A percentile compares a stretch with the other conserved stretches of the same genome.
Evolutionary conservation across 2,113 vertebrate genomes (phyloP).

Genomic region (Amazona vittata): DNA sequence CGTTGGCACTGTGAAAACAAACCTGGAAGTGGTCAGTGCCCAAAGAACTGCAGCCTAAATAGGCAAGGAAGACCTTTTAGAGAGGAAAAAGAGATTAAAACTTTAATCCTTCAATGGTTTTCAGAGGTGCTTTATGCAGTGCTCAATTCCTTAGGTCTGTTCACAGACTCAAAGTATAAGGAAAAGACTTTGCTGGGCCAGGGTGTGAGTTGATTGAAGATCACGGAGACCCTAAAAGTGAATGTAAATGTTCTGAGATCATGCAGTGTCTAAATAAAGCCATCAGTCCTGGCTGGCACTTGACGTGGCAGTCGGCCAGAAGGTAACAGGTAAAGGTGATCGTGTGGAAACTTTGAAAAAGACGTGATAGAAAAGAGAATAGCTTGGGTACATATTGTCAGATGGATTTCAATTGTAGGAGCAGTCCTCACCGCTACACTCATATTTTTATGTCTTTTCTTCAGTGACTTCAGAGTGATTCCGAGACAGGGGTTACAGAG

Average conservation of each 20-base stretch:
- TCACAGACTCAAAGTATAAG: background rate
- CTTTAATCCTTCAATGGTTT: background rate
- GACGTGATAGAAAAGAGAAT: background rate
- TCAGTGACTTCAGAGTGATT: background rate
- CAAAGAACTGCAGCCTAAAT: background rate
- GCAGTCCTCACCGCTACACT: background rate
- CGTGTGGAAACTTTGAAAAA: background rate
- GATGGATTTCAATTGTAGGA: background rate
- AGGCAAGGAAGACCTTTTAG: background rate
- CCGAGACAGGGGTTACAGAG: background rate
- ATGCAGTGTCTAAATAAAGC: background rate
- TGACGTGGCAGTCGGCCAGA: rapidly evolving
- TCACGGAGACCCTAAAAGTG: background rate
- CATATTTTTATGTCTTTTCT: background rate
- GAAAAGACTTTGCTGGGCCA: background rate
- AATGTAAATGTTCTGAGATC: background rate
- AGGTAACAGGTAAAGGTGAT: background rate
- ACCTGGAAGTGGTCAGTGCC: background rate
- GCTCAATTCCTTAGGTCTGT: background rate
- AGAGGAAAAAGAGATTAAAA: background rate
- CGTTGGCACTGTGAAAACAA: background rate
- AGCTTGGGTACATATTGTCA: background rate
- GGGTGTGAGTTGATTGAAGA: background rate
- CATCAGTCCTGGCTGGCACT: background rate
- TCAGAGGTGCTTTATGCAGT: background rate